Evolutionary conservation across 1,140 invertebrate genomes (phyloP), one percentile per base, ranked within the genome.

Genomic region (Drosophila nannoptera): DNA sequence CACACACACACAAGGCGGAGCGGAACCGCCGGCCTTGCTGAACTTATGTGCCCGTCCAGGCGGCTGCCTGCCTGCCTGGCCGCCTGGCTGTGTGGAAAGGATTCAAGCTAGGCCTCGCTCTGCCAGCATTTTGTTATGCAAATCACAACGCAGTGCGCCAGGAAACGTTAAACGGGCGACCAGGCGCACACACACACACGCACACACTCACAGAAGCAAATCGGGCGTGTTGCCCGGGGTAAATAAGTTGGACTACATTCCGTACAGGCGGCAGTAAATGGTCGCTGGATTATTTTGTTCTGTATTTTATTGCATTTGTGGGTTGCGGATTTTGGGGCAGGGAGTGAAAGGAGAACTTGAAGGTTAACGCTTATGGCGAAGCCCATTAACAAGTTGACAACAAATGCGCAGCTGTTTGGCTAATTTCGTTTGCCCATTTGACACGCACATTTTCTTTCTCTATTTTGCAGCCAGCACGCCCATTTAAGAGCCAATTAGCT

Each of bases 101-200:
- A 46, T 43, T 59, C 36, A 59, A 46, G 60, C 35, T 63, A 35
- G 33, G 16, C 12, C 22, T 22, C 22, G n/a, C 33, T 53, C 36
- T 52, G 9, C 32, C 80, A 83, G 75, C 80, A 86, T 84, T 86
- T 84, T 84, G 80, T 86, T 84, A 84, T 84, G 80, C 80, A 84
- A 84, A 84, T 84, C 80, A 86, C 69, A 86, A 77, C 80, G 80
- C 80, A 86, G 81, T 86, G 80, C 77, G 80, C 80, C 80, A 84
- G 81, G 77, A 84, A 86, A 86, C 73, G 78, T 81, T 69, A 71
- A 84, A 80, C 56, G 78, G 71, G 55, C 50, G 74, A 45, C 40
- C 46, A 50, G 56, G 36, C 60, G 54, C 42, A 53, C 62, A 52
- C 35, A 66, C 48, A 52, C 46, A 59, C 66, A 56, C 32, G 16